These are phyloP conservation scores for Cepphus grylle DNA, from an alignment of 2,113 vertebrate species.

Conservation along the genomic window DNA sequence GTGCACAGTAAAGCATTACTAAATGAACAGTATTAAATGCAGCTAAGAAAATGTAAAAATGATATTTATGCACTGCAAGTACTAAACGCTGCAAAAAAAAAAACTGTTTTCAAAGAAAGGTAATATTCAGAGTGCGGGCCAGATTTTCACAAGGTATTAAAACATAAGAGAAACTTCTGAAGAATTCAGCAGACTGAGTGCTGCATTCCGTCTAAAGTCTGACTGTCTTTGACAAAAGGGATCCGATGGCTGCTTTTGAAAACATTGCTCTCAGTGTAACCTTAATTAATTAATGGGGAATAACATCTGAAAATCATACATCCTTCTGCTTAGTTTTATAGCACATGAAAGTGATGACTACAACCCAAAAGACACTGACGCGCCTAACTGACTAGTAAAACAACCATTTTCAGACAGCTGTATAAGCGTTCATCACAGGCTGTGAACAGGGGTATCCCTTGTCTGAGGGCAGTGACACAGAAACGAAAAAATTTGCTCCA, in stretches of 20 bases:
- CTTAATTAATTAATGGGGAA: not conserved
- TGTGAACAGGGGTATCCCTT: not conserved
- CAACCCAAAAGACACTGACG: not conserved
- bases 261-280: not conserved
- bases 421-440: not conserved
- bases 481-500: not conserved
- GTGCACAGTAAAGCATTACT: not conserved
- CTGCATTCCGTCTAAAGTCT: not conserved
- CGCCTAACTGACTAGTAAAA: rapidly evolving
- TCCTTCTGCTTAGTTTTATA: not conserved
- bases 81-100: not conserved
- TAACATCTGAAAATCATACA: not conserved
- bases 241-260: not conserved
- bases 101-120: not conserved
- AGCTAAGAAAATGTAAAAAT: not conserved
- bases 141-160: not conserved
- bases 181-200: not conserved
- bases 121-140: not conserved
- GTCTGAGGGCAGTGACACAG: not conserved
- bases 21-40: not conserved
- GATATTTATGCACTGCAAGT: not conserved
- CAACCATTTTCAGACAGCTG: not conserved
- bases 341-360: not conserved
- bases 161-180: not conserved
- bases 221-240: not conserved